These are phyloP conservation scores for Tupaia tana DNA, from an alignment of 2,113 vertebrate species.

Conservation along the genomic window DNA sequence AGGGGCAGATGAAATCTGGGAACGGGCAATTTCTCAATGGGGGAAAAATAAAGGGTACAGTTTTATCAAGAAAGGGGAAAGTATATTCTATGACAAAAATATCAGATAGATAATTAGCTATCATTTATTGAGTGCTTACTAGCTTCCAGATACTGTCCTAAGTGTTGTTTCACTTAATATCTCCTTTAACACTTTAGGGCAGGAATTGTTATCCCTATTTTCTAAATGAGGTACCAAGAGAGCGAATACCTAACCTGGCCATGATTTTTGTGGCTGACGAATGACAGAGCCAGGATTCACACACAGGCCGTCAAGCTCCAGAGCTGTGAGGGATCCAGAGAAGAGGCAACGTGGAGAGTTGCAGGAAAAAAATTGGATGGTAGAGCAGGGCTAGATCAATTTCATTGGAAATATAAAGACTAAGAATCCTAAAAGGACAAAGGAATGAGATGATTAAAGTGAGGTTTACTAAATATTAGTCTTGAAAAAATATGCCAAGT, in stretches of 20 bases:
- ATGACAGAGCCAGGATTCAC: not conserved
- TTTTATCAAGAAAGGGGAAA: not conserved
- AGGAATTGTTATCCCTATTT: not conserved
- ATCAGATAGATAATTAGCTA: not conserved
- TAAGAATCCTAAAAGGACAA: not conserved
- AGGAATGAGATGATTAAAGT: not conserved
- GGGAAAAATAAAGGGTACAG: not conserved
- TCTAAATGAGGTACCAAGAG: not conserved
- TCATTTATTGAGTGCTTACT: not conserved
- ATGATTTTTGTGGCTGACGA: not conserved
- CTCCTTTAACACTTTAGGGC: not conserved
- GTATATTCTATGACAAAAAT: not conserved
- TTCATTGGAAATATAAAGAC: not conserved
- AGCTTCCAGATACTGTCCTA: not conserved
- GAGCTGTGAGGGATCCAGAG: not conserved
- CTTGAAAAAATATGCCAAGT: not conserved
- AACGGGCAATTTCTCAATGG: not conserved
- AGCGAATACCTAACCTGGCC: not conserved
- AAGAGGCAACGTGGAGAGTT: not conserved
- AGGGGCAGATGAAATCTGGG: not conserved
- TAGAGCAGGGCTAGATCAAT: not conserved
- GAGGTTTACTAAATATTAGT: not conserved
- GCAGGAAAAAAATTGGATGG: not conserved
- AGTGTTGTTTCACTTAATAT: not conserved
- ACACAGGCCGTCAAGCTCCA: fast-evolving